Conservation (phyloP, 2,797 vertebrate species). For the Pseudomugil tenellus region DNA sequence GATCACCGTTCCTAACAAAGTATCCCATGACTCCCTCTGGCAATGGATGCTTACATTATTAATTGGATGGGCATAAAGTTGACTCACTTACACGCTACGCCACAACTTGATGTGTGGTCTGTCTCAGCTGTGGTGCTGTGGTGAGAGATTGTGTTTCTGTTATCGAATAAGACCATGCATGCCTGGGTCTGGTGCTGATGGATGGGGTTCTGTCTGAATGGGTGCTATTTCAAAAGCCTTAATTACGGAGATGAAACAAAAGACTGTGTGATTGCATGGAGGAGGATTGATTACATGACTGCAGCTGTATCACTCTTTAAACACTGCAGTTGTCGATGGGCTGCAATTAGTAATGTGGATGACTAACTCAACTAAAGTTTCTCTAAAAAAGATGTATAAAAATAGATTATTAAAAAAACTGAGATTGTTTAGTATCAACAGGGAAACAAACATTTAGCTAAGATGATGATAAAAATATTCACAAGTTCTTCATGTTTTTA, state of each 20-base stretch:
- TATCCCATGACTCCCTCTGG: slow-evolving; percentile 43
- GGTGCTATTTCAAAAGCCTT: slow-evolving; percentile 49
- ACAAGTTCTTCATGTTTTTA: slow-evolving; percentile 34
- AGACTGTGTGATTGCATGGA: slow-evolving; percentile 1
- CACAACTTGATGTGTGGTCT: slow-evolving; percentile 53
- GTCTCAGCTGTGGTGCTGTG: slow-evolving; percentile 33
- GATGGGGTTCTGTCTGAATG: slow-evolving; percentile 35
- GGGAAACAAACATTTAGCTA: slow-evolving; percentile 12
- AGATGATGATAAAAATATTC: slow-evolving; percentile 27
- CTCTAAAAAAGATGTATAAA: slow-evolving; percentile 25
- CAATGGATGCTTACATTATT: slow-evolving; percentile 62
- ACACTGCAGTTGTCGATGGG: slow-evolving; percentile 8
- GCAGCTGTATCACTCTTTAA: slow-evolving; percentile 38
- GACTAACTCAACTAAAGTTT: slow-evolving; percentile 34
- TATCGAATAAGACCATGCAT: slow-evolving; percentile 25
- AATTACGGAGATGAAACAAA: slow-evolving; percentile 42
- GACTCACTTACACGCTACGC: slow-evolving; percentile 31
- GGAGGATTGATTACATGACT: slow-evolving; percentile 37
- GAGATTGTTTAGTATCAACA: slow-evolving; percentile 11
- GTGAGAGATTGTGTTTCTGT: slow-evolving; percentile 46
- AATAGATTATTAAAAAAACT: slow-evolving; percentile 4
- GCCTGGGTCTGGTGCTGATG: slow-evolving; percentile 35
- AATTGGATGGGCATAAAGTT: slow-evolving; percentile 52
- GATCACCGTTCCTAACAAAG: slow-evolving; percentile 14
- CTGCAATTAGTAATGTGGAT: slow-evolving; percentile 37